Conservation (phyloP, 2,113 vertebrate species). For the Phrynosoma blainvillii region DNA sequence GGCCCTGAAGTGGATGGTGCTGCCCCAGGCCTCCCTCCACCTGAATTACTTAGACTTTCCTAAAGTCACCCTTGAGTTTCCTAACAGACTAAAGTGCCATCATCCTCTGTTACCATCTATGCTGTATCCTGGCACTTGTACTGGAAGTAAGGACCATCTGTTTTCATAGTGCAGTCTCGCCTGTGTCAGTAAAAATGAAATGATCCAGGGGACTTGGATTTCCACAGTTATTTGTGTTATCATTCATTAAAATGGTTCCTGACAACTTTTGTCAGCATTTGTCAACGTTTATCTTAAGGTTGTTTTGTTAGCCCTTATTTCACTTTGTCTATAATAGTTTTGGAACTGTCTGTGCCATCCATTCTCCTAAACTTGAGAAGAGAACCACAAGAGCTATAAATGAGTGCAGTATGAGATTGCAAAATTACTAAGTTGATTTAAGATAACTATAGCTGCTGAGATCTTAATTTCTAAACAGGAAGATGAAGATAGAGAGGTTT, state of each 20-base stretch:
- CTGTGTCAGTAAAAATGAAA: neutral
- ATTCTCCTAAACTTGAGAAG: conserved; percentile 52
- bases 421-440: conserved; percentile 55
- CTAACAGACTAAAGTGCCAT: neutral
- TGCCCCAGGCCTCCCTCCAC: neutral
- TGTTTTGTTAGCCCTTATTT: conserved; percentile 41
- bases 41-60: neutral
- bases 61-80: neutral
- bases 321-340: conserved; percentile 67
- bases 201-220: neutral
- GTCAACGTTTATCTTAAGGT: conserved; percentile 13
- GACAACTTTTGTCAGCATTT: conserved; percentile 58
- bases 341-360: conserved; percentile 63
- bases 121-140: neutral
- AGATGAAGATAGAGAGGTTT: conserved; percentile 53
- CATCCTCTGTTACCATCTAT: neutral
- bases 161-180: conserved; percentile 17
- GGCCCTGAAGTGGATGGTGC: neutral
- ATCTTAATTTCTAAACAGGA: conserved; percentile 54
- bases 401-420: conserved; percentile 59
- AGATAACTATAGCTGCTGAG: conserved; percentile 61
- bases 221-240: conserved; percentile 11
- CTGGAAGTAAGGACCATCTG: neutral
- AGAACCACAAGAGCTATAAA: conserved; percentile 62
- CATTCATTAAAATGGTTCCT: conserved; percentile 53